phyloP scores from a whole-genome alignment of 2,888 invertebrate species.

The Cataglyphis cursor region DNA sequence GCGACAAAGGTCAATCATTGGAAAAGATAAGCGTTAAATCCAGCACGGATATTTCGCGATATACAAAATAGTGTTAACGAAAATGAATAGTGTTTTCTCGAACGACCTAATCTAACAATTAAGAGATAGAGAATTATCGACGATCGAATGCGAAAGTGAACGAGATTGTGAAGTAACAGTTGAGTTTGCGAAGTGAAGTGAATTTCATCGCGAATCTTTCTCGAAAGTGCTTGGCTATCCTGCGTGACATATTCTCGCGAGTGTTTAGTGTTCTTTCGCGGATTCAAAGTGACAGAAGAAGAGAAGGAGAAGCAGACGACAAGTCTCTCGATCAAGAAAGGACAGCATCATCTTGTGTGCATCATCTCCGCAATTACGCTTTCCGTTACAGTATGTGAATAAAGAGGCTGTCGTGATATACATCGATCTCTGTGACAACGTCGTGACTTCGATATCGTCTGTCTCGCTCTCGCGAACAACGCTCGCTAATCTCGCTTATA shows the following conservation, averaged over 20 bases:
- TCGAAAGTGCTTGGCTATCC: not conserved
- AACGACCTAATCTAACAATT: not conserved
- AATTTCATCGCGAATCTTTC: not conserved
- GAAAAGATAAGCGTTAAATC: not conserved
- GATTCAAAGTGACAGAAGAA: not conserved
- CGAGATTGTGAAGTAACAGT: not conserved
- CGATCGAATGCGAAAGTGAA: not conserved
- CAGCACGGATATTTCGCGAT: not conserved
- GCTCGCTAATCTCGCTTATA: not conserved
- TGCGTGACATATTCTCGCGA: slow-evolving; percentile 3
- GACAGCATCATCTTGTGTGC: not conserved
- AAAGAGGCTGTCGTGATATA: slow-evolving; percentile 26
- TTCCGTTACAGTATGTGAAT: not conserved
- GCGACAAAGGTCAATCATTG: not conserved
- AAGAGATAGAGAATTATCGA: not conserved
- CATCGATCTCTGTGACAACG: slow-evolving; percentile 3
- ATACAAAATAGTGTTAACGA: not conserved
- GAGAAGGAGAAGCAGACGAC: not conserved
- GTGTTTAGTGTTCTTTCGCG: slow-evolving; percentile 14
- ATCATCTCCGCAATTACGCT: not conserved
- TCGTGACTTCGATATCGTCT: not conserved
- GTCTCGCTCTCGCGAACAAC: slow-evolving; percentile 12
- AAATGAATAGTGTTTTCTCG: not conserved
- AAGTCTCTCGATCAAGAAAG: not conserved
- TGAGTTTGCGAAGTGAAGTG: slow-evolving; percentile 2